Evolutionary conservation across 2,888 invertebrate genomes (phyloP), one percentile per base, ranked within the genome.

Genomic region (Meiosimyza decipiens): DNA sequence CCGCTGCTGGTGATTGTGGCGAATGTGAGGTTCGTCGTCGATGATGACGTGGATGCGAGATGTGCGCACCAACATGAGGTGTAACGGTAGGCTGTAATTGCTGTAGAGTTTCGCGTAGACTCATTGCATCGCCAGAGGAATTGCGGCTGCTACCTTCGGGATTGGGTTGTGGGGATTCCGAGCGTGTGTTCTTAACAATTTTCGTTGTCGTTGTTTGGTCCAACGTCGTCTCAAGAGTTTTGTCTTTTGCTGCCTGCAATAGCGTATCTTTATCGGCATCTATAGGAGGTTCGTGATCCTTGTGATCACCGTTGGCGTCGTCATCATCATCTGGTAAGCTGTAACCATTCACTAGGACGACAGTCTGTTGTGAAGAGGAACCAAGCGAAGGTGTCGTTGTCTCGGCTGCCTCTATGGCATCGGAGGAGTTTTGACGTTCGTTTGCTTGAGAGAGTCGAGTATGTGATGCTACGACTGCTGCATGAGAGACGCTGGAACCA

Each of bases 51-150:
- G 77, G 76, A 57, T 83, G 65, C 7, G 74, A 16, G 73, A 71
- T 54, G 73, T 71, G 65, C 12, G 16, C 63, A 28, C 22, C 49
- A 15, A 49, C 15, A 2, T 74, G 47, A 72, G 55, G 13, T 15
- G 51, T n/a, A 13, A 51, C 65, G 33, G 82, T 82, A 59, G 84
- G 80, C 68, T 83, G 84, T 75, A 84, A 77, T 74, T 85, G 86
- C 57, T 84, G 82, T 73, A 85, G 78, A 2, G 85, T 86, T 76
- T 86, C 85, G 18, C 85, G 80, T 73, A 86, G 78, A 73, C 85
- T 85, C 80, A 85, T 80, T 7, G 85, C 85, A 79, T 86, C 86
- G 12, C 86, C 84, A 40, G 85, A 85, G 4, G 85, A 85, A 64
- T 84, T 84, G 72, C 83, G 82, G 74, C 81, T 82, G 52, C 74